Percentiles rank a stretch among this genome's conserved stretches.
These are phyloP conservation scores for Dryobates pubescens DNA, from an alignment of 2,797 vertebrate species.

Conservation along the genomic window DNA sequence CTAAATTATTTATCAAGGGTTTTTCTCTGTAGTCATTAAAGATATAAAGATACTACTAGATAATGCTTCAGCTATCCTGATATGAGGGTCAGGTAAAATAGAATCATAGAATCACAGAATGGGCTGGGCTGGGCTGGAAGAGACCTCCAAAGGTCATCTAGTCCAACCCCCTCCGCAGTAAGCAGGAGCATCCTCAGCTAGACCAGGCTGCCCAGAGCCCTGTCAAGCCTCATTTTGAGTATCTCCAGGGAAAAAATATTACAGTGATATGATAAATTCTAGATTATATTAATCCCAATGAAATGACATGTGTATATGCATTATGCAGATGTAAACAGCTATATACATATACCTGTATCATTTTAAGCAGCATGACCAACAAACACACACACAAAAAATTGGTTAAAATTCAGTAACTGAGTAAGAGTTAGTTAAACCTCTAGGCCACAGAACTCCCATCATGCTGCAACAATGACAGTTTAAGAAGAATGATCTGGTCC, in stretches of 20 bases:
- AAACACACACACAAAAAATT: neutral
- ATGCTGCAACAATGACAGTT: neutral
- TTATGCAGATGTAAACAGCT: neutral
- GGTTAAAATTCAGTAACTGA: neutral
- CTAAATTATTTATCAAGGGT: neutral
- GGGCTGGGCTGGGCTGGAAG: too few species aligned
- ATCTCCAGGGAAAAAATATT: neutral
- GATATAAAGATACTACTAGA: neutral
- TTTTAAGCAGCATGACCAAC: neutral
- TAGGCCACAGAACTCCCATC: fast-evolving
- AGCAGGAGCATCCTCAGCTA: too few species aligned
- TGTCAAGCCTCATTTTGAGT: too few species aligned
- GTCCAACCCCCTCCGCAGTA: too few species aligned
- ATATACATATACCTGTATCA: neutral
- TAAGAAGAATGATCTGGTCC: neutral
- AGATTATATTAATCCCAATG: neutral
- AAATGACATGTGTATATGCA: neutral
- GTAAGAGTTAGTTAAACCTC: neutral
- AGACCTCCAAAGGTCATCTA: too few species aligned
- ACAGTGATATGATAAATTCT: neutral
- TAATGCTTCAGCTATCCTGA: neutral
- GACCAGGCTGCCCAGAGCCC: too few species aligned
- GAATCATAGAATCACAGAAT: too few species aligned
- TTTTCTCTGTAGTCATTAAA: neutral
- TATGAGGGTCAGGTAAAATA: too few species aligned